Conservation (phyloP, 2,113 vertebrate genomes). For the Progne subis region DNA sequence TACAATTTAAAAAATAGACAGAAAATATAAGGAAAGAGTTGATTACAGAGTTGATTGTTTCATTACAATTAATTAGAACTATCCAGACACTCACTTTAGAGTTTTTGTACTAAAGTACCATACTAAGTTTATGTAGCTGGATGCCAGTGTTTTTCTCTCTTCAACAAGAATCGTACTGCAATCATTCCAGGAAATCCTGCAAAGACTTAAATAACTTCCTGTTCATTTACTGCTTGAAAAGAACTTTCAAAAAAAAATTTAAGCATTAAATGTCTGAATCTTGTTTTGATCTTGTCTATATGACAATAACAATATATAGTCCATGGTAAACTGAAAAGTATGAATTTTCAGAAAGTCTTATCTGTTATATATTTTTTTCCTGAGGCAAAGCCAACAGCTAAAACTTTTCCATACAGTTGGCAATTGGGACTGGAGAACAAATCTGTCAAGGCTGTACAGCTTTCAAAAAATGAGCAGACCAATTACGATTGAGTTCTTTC, state of each 20-base stretch:
- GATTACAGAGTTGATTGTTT: neutral
- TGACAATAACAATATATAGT: constrained; percentile 27
- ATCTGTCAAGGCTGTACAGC: neutral
- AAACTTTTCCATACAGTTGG: neutral
- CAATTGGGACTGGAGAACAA: neutral
- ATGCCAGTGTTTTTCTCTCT: neutral
- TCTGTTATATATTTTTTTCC: constrained; percentile 64
- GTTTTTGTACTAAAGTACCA: neutral
- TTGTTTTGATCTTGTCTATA: constrained; percentile 59
- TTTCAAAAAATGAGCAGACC: neutral
- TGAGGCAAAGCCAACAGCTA: constrained; percentile 68
- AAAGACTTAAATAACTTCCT: neutral
- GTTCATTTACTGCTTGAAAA: constrained; percentile 1
- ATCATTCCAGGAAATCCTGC: neutral
- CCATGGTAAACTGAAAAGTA: constrained; percentile 54
- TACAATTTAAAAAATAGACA: neutral
- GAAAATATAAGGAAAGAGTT: neutral
- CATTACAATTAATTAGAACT: neutral
- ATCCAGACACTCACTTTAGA: neutral
- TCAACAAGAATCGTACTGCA: neutral
- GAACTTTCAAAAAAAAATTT: constrained; percentile 37
- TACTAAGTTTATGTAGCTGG: neutral
- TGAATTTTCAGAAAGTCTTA: constrained; percentile 55
- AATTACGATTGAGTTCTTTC: neutral
- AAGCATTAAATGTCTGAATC: constrained; percentile 51